Base-by-base conservation (phyloP, 2,797 vertebrate genomes). In the Leucoraja ocellata region DNA sequence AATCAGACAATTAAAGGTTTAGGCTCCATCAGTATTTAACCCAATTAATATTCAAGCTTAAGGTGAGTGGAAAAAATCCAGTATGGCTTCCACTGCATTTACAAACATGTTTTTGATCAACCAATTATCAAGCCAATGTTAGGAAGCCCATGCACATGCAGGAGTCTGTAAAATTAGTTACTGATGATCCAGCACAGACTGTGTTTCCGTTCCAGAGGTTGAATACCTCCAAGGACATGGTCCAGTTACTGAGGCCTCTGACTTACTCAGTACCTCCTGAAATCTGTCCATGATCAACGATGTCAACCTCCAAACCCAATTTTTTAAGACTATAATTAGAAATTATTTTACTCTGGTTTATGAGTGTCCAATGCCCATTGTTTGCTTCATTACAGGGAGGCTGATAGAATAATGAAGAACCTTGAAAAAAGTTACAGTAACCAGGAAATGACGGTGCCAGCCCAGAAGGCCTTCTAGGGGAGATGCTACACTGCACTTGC, bases 301-400 rank as follows among this genome's bases (percentile, higher is more conserved):
- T 77, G 4, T 77, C 25, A 28, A 28, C 28, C 6, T 77, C 25
- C n/a, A 77, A 32, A 77, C 74, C 81, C 58, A 13, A 63, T 5
- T 86, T 54, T 28, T 86, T 86, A 16, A 58, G 13, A 14, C 58
- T 63, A 5, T 25, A 84, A 86, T 86, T 63, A 16, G 54, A 83
- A 58, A 83, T 83, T 25, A 86, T 86, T 63, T 28, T 61, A 86
- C 61, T 61, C 25, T 28, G 10, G 46, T 84, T 83, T 58, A 83
- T n/a, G 61, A 61, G 14, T 14, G 4, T 4, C 58, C 25, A 84
- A 61, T 84, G 28, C 28, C 81, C 25, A 61, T 86, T 86, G 83
- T 86, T 86, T 86, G 10, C 58, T 28, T 86, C 25, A 23, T 91
- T 91, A 9, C 68, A 91, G 88, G 36, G 88, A 91, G 88, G 88